Evolutionary conservation across 2,113 vertebrate genomes (phyloP), one percentile per base, ranked within the genome.

Genomic region (Microtus oregoni): DNA sequence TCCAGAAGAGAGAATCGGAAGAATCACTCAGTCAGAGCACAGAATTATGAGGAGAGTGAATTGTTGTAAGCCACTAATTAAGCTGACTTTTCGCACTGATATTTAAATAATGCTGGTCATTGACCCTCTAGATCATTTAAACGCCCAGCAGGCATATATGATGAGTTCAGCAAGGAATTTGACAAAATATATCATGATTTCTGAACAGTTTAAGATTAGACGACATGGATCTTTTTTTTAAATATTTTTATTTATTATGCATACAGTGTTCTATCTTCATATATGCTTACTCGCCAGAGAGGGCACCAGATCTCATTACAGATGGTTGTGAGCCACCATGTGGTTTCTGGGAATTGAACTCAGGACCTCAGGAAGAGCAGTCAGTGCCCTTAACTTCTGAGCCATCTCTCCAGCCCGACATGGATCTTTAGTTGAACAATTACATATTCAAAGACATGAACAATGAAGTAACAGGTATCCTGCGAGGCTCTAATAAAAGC

Each of bases 381-480:
- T n/a, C n/a, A n/a, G n/a, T n/a, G n/a, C n/a, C n/a, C n/a, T n/a
- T n/a, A n/a, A n/a, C n/a, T n/a, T n/a, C n/a, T n/a, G n/a, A n/a
- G n/a, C n/a, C n/a, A n/a, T n/a, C n/a, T n/a, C n/a, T n/a, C n/a
- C n/a, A n/a, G n/a, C n/a, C n/a, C 30, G 44, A 82, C 17, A 52
- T 61, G 38, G 30, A 50, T 63, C 5, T 93, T 79, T 50, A 89
- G 50, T 19, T 91, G 47, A 93, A 87, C 22, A 86, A 82, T 15
- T 82, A 47, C 10, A 72, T 76, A 76, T 58, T 92, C 63, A 78
- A 92, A 94, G 24, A 91, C 50, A 73, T 77, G 61, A 77, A 92
- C 58, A 76, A 94, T 3, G 28, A 47, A 68, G 30, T 61, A 82
- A 61, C 22, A 26, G 35, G 22, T 38, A 41, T 41, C 11, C 50